phyloP scores from a whole-genome alignment of 2,797 vertebrate genomes.

The Miichthys miiuy region DNA sequence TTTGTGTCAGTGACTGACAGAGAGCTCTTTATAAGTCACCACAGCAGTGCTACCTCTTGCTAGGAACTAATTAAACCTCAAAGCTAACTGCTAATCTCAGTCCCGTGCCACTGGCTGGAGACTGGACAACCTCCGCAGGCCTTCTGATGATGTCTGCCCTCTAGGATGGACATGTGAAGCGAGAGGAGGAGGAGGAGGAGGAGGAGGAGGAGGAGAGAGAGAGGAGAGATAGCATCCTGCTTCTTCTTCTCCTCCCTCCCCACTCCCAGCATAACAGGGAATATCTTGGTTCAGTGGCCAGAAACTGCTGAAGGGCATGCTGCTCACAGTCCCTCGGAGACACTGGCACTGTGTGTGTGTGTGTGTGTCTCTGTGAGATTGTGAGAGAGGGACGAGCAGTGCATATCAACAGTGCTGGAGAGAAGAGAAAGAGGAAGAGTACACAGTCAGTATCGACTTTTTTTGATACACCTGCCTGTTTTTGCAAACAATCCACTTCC shows the following conservation, averaged over 20 bases:
- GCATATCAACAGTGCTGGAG: conserved; percentile 35
- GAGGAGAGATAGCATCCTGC: conserved; percentile 29
- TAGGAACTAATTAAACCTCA: conserved; percentile 38
- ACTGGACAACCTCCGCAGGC: conserved; percentile 24
- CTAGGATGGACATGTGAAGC: conserved; percentile 41
- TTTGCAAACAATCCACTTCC: conserved; percentile 40
- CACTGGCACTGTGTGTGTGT: conserved; percentile 21
- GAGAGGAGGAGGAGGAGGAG: conserved; percentile 25
- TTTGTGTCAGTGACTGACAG: not conserved
- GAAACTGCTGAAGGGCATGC: conserved; percentile 66
- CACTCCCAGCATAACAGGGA: conserved; percentile 43
- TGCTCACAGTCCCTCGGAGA: conserved; percentile 58
- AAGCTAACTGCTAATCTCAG: conserved; percentile 37
- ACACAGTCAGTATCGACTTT: conserved; percentile 39
- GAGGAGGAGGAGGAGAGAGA: conserved; percentile 29
- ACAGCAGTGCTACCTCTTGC: conserved; percentile 13
- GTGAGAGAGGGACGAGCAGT: conserved; percentile 20
- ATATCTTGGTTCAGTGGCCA: conserved; percentile 66
- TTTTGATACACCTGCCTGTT: conserved; percentile 54
- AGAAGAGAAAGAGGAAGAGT: conserved; percentile 18
- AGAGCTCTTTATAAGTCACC: not conserved
- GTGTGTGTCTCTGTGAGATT: not conserved
- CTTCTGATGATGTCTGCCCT: conserved; percentile 34
- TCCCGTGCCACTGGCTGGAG: conserved; percentile 32
- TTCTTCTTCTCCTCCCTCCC: conserved; percentile 28